Base-by-base conservation (phyloP, 2,888 invertebrate genomes). In the Ormia ochracea region DNA sequence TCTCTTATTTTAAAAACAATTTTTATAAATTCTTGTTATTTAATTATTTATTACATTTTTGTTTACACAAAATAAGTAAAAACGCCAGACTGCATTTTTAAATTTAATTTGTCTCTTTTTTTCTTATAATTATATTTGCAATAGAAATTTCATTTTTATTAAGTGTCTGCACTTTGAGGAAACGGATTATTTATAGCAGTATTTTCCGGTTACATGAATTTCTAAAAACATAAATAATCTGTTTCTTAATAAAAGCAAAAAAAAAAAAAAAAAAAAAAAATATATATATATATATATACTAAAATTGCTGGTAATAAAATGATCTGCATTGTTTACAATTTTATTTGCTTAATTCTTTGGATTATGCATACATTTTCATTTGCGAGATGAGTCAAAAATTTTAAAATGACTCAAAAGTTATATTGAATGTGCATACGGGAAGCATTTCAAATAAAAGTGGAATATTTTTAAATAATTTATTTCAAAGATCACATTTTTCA, bases 151-250 rank as follows among this genome's bases (percentile, higher is more conserved):
- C 14, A 43, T 52, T 33, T 23, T 14, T 5, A 41, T 41, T 43
- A 41, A 43, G 33, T 43, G 41, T 54, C 23, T 31, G 12, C 54
- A 54, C 14, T n/a, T 69, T 58, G 12, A 45, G 36, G 43, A 45
- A 69, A 58, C 19, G 38, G 38, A 56, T 58, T 65, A 63, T 61
- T 61, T 72, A 52, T 45, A 19, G 48, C n/a, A 7, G 43, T 2
- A 26, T 58, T 17, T 74, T 74, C 74, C 74, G 74, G 74, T 58
- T 48, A 41, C 41, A 72, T 9, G 23, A 56, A 45, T 43, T 56
- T 14, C 17, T 10, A 33, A 43, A n/a, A 48, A 58, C 7, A 31
- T 43, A 6, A 4, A 3, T 33, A 21, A 33, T 33, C 17, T 41
- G 17, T n/a, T 41, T n/a, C 5, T 21, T 21, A 31, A 45, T 45